A percentile compares a stretch with the other conserved stretches of the same genome.
Evolutionary conservation across 2,113 vertebrate genomes (phyloP).

Genomic region (Campylomormyrus tamandua): DNA sequence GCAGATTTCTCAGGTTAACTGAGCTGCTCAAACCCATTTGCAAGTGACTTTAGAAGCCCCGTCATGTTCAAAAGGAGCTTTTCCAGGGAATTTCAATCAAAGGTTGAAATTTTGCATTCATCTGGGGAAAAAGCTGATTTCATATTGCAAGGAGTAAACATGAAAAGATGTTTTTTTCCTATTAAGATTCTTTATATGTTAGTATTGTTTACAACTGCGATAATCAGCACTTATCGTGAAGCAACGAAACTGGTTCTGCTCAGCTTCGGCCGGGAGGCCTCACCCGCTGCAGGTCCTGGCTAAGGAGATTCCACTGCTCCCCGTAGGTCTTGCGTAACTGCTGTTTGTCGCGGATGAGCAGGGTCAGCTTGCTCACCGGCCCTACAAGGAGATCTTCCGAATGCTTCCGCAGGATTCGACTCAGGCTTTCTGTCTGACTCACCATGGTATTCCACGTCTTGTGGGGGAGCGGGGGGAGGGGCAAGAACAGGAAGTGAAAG

Average conservation of each 20-base stretch:
- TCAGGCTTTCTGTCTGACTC: constrained; percentile 75
- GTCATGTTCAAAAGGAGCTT: not conserved
- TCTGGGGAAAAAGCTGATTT: not conserved
- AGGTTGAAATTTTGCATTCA: not conserved
- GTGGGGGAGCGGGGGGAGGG: not conserved
- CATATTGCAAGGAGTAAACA: not conserved
- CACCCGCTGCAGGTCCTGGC: constrained; percentile 70
- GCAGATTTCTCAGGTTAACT: not conserved
- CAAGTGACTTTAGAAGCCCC: not conserved
- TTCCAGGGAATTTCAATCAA: not conserved
- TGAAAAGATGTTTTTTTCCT: not conserved
- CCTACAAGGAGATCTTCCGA: constrained; percentile 77
- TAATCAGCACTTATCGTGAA: not conserved
- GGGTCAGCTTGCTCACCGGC: constrained; percentile 79
- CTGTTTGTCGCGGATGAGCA: constrained; percentile 89
- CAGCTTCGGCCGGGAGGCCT: not conserved
- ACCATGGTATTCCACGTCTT: constrained; percentile 83
- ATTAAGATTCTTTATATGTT: not conserved
- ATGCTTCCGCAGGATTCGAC: constrained; percentile 72
- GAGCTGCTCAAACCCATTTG: not conserved
- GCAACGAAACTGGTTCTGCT: not conserved
- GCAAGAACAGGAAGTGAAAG: not conserved
- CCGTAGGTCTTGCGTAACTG: constrained; percentile 77
- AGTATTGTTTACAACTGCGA: not conserved
- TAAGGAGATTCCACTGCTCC: constrained; percentile 81